Base-by-base conservation (phyloP, 2,797 vertebrate species). In the Neosalanx taihuensis region DNA sequence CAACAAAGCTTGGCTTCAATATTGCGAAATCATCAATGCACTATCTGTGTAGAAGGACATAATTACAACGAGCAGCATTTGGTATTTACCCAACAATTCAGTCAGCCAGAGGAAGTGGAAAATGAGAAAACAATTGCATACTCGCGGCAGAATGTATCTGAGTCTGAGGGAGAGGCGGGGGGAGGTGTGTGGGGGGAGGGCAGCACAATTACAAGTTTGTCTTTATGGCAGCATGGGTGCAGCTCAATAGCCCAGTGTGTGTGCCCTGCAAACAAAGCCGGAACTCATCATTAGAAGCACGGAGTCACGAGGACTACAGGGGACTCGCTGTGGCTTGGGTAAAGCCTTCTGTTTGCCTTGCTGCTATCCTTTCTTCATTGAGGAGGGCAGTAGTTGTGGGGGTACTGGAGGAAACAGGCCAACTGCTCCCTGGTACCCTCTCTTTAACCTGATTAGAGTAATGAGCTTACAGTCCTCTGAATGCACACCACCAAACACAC, bases 391-490 rank as follows among this genome's bases (percentile, higher is more conserved):
- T 37, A 37, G 35, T 37, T 37, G 41, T 46, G 41, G 41, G 41
- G 41, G 41, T 46, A 86, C 86, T 78, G 77, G 80, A 83, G 81
- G 79, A 87, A 85, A 80, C 70, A 74, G 85, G 84, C 81, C 83
- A 79, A 83, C 77, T 53, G 73, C 83, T 85, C 83, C 85, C 79
- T 71, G 67, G 78, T 82, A 82, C 80, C 82, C 76, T 85, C 74
- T 81, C 86, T 86, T 88, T 88, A 92, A 91, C 89, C 87, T 87
- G 88, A 91, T 92, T 92, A 92, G 79, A 68, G 75, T 92, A 91
- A 92, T 89, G 87, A 90, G 88, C 87, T 89, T 84, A 87, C 83
- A 84, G 79, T 72, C 78, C 67, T 73, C 33, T 83, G 85, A 80
- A 87, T 83, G 80, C 79, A 81, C 81, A 82, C 75, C 83, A 86